Conservation (phyloP, 2,113 vertebrate genomes). For the Phaethornis superciliosus region DNA sequence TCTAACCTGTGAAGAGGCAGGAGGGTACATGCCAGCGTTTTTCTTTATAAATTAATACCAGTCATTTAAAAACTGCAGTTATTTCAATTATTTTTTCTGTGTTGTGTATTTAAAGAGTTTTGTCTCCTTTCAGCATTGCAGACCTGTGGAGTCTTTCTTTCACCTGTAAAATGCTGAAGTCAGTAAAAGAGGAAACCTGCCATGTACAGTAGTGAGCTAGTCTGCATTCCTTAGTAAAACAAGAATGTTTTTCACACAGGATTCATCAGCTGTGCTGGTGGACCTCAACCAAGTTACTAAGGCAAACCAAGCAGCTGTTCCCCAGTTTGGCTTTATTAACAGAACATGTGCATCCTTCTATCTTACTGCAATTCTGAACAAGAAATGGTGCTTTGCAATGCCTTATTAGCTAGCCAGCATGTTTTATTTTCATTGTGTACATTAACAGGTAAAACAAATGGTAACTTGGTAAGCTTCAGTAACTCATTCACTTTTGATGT, state of each 20-base stretch:
- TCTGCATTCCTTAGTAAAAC: neutral
- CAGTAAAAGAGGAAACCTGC: neutral
- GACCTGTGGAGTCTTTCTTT: neutral
- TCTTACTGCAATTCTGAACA: neutral
- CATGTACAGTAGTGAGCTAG: neutral
- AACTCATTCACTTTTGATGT: neutral
- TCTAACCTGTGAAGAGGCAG: neutral
- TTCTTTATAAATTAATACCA: neutral
- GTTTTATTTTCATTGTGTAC: neutral
- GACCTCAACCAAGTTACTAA: neutral
- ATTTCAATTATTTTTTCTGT: neutral
- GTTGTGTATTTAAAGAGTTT: neutral
- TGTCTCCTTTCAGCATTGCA: neutral
- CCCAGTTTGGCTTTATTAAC: neutral
- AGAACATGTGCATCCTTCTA: neutral
- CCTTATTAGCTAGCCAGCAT: neutral
- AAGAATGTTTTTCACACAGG: neutral
- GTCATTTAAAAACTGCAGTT: slow-evolving; percentile 14
- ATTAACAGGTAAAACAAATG: neutral
- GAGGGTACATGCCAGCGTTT: slow-evolving; percentile 22
- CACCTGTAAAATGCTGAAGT: neutral
- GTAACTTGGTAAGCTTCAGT: neutral
- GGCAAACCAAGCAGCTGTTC: neutral
- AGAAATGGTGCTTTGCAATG: neutral
- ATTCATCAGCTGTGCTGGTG: neutral